Conservation (phyloP, 2,888 invertebrate genomes). For the Willowsia nigromaculata region DNA sequence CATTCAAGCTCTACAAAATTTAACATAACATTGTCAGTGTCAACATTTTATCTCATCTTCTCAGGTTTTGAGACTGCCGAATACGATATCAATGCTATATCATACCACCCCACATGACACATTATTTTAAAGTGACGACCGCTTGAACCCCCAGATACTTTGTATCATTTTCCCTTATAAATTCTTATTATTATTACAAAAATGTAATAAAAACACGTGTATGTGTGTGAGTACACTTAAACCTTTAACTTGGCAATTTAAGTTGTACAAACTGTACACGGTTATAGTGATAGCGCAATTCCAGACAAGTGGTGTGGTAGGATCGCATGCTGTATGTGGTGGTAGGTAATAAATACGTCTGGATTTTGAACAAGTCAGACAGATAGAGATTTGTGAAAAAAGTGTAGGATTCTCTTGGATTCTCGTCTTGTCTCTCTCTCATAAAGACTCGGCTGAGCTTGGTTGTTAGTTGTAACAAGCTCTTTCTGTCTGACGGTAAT, state of each 20-base stretch:
- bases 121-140: slow-evolving; percentile 43
- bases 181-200: slow-evolving; percentile 8
- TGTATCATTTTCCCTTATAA: slow-evolving; percentile 41
- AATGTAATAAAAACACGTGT: no score
- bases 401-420: slow-evolving; percentile 50
- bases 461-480: neutral
- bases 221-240: slow-evolving; percentile 13
- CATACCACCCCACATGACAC: slow-evolving; percentile 42
- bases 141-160: neutral
- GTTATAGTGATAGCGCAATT: slow-evolving; percentile 8
- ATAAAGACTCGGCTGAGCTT: neutral
- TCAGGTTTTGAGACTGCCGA: slow-evolving; percentile 35
- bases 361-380: slow-evolving; percentile 58
- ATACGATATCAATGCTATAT: slow-evolving; percentile 25
- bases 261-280: neutral
- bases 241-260: slow-evolving; percentile 25
- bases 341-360: slow-evolving; percentile 68
- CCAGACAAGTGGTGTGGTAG: slow-evolving; percentile 55
- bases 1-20: slow-evolving; percentile 13
- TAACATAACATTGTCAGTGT: slow-evolving; percentile 61
- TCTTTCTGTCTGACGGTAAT: neutral
- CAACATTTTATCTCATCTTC: slow-evolving; percentile 49
- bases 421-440: slow-evolving; percentile 17
- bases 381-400: slow-evolving; percentile 56
- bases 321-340: neutral